Evolutionary conservation across 2,888 invertebrate species (phyloP).

Genomic region (Parnassius mnemosyne): DNA sequence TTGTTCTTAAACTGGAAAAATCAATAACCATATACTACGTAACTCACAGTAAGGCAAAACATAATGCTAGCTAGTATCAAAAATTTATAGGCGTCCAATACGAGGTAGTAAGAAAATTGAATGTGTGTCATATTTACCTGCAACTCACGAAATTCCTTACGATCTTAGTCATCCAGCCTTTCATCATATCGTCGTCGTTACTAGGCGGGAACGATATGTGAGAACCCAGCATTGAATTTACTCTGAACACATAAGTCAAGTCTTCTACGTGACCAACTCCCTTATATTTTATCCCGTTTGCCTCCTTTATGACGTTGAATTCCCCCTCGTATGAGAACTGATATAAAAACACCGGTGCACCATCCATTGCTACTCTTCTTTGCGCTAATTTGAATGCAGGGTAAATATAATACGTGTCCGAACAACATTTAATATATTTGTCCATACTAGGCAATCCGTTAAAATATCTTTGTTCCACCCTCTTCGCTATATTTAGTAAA

Average conservation of each 20-base stretch:
- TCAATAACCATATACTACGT: no score
- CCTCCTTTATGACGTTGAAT: conserved; percentile 67
- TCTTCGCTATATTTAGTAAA: conserved; percentile 38
- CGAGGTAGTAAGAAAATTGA: neutral
- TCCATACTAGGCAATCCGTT: conserved; percentile 45
- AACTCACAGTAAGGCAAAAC: no score
- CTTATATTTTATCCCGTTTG: conserved; percentile 49
- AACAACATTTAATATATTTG: conserved; percentile 47
- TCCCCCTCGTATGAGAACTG: conserved; percentile 75
- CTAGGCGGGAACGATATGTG: conserved; percentile 34
- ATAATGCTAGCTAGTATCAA: no score
- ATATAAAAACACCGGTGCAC: conserved; percentile 74
- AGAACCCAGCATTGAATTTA: conserved; percentile 45
- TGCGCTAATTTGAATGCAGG: conserved; percentile 54
- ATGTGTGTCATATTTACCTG: conserved; percentile 45
- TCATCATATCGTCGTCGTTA: conserved; percentile 45
- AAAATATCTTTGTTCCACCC: conserved; percentile 48
- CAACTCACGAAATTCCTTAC: conserved; percentile 53
- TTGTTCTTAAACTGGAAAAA: no score
- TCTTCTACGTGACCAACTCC: conserved; percentile 83
- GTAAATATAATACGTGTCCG: conserved; percentile 56
- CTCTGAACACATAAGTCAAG: conserved; percentile 75
- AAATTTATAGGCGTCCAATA: no score
- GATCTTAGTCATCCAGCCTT: conserved; percentile 52
- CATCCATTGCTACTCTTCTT: conserved; percentile 38